Conservation (phyloP, 92 coral and sea anemone genomes). For the Nematostella vectensis region DNA sequence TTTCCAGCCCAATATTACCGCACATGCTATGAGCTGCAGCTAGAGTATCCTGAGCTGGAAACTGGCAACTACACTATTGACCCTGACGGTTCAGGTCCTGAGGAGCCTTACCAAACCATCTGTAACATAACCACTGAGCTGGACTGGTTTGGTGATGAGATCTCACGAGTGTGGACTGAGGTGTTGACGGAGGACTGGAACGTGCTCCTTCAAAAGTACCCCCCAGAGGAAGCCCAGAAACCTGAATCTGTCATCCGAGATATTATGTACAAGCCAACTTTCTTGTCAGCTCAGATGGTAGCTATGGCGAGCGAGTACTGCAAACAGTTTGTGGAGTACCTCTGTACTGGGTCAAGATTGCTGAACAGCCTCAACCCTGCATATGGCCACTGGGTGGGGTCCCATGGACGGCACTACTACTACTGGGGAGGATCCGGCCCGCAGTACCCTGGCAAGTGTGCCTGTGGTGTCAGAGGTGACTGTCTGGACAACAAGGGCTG, state of each 20-base stretch:
- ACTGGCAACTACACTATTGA: slow-evolving; percentile 51
- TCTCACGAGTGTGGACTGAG: slow-evolving; percentile 41
- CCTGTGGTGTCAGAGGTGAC: slow-evolving; percentile 45
- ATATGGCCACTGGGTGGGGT: slow-evolving; percentile 69
- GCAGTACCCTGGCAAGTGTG: slow-evolving; percentile 33
- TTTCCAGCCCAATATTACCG: slow-evolving; percentile 33
- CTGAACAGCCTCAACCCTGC: slow-evolving; percentile 24
- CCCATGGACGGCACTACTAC: slow-evolving; percentile 40
- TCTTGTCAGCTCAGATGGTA: slow-evolving; percentile 49
- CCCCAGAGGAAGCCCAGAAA: slow-evolving; percentile 24
- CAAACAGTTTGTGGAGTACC: slow-evolving; percentile 61
- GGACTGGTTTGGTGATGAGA: slow-evolving; percentile 27
- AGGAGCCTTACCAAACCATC: slow-evolving; percentile 28
- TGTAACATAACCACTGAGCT: slow-evolving; percentile 62
- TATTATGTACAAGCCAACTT: slow-evolving; percentile 40
- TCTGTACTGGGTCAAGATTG: slow-evolving; percentile 52
- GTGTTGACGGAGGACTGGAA: slow-evolving; percentile 16
- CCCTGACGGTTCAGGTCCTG: slow-evolving; percentile 75
- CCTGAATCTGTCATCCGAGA: slow-evolving; percentile 36
- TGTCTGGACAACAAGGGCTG: slow-evolving; percentile 38
- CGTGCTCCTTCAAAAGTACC: slow-evolving; percentile 22
- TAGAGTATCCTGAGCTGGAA: slow-evolving; percentile 13
- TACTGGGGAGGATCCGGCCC: slow-evolving; percentile 77
- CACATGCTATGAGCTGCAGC: slow-evolving; percentile 36
- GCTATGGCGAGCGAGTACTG: slow-evolving; percentile 62